A percentile compares a stretch with the other conserved stretches of the same genome.
These are phyloP conservation scores for Rhinolophus ferrumequinum DNA, from an alignment of 2,113 vertebrate species.

Conservation along the genomic window DNA sequence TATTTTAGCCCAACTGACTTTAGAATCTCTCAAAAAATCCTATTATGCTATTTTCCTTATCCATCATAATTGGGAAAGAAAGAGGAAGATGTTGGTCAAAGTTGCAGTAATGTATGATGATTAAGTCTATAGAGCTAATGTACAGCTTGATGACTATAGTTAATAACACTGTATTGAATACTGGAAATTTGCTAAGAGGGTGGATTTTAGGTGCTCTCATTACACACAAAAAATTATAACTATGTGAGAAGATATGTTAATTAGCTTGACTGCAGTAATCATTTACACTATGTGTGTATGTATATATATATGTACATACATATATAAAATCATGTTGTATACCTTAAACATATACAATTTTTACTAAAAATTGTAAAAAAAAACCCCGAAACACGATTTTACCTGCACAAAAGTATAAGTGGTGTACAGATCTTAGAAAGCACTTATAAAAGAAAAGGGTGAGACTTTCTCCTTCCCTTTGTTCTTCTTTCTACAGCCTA, in stretches of 20 bases:
- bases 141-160: background rate
- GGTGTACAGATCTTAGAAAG: background rate
- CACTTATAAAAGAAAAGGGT: background rate
- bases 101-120: background rate
- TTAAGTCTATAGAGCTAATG: background rate
- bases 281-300: background rate
- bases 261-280: background rate
- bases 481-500: background rate
- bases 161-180: background rate
- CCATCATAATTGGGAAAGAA: background rate
- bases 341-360: background rate
- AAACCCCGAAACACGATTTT: background rate
- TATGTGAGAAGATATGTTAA: background rate
- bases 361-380: background rate
- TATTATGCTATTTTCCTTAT: slow-evolving; percentile 15
- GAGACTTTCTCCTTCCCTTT: background rate
- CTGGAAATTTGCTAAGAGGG: background rate
- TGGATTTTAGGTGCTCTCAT: background rate
- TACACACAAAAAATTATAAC: background rate
- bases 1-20: background rate
- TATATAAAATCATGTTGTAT: background rate
- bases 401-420: background rate
- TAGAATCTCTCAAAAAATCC: background rate
- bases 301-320: background rate
- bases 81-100: background rate